Evolutionary conservation across 2,797 vertebrate genomes (phyloP).

Genomic region (Zenarchopterus dispar): DNA sequence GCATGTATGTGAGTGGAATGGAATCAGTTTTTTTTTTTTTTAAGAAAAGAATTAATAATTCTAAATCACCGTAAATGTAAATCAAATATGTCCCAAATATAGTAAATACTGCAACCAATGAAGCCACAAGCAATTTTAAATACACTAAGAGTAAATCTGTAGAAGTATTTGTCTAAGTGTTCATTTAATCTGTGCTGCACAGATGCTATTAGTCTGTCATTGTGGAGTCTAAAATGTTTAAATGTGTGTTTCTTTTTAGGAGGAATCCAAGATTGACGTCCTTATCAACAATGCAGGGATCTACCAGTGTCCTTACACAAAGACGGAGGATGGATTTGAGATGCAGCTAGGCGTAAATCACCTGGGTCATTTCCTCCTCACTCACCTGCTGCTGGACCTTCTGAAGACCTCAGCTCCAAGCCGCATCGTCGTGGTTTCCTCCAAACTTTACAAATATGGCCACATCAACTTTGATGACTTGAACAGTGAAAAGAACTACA

Average conservation of each 20-base stretch:
- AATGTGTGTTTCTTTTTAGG: slow-evolving; percentile 52
- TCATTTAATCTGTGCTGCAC: too few species aligned
- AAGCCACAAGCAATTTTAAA: neutral
- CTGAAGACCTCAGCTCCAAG: slow-evolving; percentile 90
- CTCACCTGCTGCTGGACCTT: slow-evolving; percentile 89
- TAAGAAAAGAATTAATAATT: too few species aligned
- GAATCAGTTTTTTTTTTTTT: too few species aligned
- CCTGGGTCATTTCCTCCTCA: slow-evolving; percentile 95
- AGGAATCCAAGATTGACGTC: slow-evolving; percentile 87
- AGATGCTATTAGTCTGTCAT: neutral
- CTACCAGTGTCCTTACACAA: slow-evolving; percentile 93
- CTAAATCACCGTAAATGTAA: too few species aligned
- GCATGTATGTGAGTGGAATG: too few species aligned
- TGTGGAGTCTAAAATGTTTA: neutral
- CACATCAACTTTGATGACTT: slow-evolving; percentile 93
- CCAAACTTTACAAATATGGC: slow-evolving; percentile 94
- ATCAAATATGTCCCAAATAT: neutral
- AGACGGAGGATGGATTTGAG: slow-evolving; percentile 94
- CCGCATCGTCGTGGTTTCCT: slow-evolving; percentile 91
- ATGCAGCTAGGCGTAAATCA: slow-evolving; percentile 97
- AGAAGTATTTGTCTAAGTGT: too few species aligned
- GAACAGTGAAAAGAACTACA: slow-evolving; percentile 89
- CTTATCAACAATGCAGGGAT: slow-evolving; percentile 95
- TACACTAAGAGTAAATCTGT: neutral
- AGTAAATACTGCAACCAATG: neutral